A percentile compares a stretch with the other conserved stretches of the same genome.
These are phyloP conservation scores for Oryzias melastigma DNA, from an alignment of 2,113 vertebrate genomes.

Conservation along the genomic window DNA sequence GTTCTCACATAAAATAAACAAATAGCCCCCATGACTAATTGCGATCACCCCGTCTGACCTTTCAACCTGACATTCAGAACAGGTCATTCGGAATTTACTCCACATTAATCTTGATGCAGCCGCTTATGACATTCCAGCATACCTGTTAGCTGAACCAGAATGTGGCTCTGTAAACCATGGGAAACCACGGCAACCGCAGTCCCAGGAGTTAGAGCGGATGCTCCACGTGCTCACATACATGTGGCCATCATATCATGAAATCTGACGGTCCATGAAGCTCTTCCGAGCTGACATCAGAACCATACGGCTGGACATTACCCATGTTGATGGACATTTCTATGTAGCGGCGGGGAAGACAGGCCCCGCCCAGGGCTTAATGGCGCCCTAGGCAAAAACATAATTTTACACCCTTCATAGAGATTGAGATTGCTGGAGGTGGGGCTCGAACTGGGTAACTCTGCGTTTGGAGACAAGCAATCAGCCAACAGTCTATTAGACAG, in stretches of 20 bases:
- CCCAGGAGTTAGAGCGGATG: conserved; percentile 1
- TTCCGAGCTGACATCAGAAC: too few relatives aligned
- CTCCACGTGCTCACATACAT: conserved; percentile 45
- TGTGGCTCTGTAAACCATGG: conserved; percentile 31
- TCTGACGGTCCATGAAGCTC: conserved; percentile 11
- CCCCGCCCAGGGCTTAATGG: too few relatives aligned
- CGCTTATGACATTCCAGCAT: conserved; percentile 11
- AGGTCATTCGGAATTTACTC: background rate
- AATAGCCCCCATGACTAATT: conserved; percentile 9
- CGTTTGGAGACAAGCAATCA: too few relatives aligned
- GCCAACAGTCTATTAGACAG: too few relatives aligned
- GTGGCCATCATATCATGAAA: conserved; percentile 24
- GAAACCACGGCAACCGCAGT: conserved; percentile 29
- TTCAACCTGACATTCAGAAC: background rate
- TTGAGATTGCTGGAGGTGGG: too few relatives aligned
- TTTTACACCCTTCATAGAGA: too few relatives aligned
- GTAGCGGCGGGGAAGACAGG: too few relatives aligned
- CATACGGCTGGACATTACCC: too few relatives aligned
- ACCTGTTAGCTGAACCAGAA: conserved; percentile 51
- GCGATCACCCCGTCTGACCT: background rate
- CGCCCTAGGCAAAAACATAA: too few relatives aligned
- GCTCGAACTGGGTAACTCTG: too few relatives aligned
- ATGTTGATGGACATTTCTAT: too few relatives aligned
- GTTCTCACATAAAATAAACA: conserved; percentile 27
- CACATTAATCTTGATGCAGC: conserved; percentile 11